These are phyloP conservation scores for Heterochromis multidens DNA, from an alignment of 2,113 vertebrate genomes.

Conservation along the genomic window DNA sequence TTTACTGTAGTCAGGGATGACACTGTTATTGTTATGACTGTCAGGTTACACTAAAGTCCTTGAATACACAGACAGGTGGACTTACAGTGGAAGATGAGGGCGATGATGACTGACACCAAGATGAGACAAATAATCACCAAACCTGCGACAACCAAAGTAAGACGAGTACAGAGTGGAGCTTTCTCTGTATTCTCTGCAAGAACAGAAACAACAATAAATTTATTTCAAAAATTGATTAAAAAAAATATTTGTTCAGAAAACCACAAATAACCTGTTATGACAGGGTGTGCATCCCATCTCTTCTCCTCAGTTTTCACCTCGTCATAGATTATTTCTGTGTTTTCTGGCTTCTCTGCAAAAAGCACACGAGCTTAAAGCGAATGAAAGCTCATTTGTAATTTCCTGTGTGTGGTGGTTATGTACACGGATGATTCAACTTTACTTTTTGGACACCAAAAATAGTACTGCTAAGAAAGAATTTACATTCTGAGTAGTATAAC, in stretches of 20 bases:
- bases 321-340: conserved; percentile 20
- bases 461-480: not conserved
- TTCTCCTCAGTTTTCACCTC: not conserved
- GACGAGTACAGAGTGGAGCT: accelerated
- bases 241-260: not conserved
- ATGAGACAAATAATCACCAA: conserved; percentile 10
- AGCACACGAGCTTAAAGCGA: not conserved
- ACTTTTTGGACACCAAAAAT: not conserved
- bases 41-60: not conserved
- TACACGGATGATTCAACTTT: not conserved
- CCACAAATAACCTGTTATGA: conserved; percentile 8
- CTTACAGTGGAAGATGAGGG: conserved; percentile 25
- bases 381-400: accelerated
- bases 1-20: not conserved
- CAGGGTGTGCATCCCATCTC: not conserved
- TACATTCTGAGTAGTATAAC: not conserved
- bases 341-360: not conserved
- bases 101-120: not conserved
- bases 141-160: not conserved
- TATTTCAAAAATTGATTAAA: not conserved
- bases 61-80: not conserved
- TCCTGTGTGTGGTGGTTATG: not conserved
- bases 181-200: not conserved
- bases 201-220: not conserved
- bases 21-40: accelerated